These are phyloP conservation scores for Polydrusus pterygomalis DNA, from an alignment of 2,888 invertebrate species.

Conservation along the genomic window DNA sequence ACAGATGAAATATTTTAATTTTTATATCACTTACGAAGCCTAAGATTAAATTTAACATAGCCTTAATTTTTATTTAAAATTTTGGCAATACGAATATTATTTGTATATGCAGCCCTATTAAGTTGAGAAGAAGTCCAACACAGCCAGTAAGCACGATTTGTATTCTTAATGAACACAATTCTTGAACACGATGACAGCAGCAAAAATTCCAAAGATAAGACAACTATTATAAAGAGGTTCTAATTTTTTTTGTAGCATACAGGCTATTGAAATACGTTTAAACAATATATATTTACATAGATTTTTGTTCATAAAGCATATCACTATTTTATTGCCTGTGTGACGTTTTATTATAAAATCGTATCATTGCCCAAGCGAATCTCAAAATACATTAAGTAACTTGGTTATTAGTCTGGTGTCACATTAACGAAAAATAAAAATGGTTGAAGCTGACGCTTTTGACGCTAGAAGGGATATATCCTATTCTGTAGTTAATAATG, in stretches of 20 bases:
- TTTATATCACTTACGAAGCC: too few relatives aligned
- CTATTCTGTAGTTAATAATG: constrained; percentile 5
- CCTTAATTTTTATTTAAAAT: too few relatives aligned
- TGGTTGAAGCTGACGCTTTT: neutral
- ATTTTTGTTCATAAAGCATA: neutral
- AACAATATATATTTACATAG: neutral
- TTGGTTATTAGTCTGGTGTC: neutral
- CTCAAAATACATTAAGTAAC: too few relatives aligned
- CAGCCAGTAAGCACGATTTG: too few relatives aligned
- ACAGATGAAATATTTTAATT: too few relatives aligned
- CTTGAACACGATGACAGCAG: neutral
- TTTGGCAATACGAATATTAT: too few relatives aligned
- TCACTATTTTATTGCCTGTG: neutral
- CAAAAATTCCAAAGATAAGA: neutral
- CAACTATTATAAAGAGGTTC: neutral
- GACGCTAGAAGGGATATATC: neutral
- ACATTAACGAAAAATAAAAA: neutral
- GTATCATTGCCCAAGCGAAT: too few relatives aligned
- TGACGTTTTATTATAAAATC: too few relatives aligned
- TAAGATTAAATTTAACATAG: too few relatives aligned
- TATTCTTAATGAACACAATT: neutral
- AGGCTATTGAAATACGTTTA: neutral
- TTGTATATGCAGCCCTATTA: too few relatives aligned
- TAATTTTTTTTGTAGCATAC: neutral
- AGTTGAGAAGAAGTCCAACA: too few relatives aligned